Conservation (phyloP, 2,797 vertebrate species). For the Valencia hispanica region DNA sequence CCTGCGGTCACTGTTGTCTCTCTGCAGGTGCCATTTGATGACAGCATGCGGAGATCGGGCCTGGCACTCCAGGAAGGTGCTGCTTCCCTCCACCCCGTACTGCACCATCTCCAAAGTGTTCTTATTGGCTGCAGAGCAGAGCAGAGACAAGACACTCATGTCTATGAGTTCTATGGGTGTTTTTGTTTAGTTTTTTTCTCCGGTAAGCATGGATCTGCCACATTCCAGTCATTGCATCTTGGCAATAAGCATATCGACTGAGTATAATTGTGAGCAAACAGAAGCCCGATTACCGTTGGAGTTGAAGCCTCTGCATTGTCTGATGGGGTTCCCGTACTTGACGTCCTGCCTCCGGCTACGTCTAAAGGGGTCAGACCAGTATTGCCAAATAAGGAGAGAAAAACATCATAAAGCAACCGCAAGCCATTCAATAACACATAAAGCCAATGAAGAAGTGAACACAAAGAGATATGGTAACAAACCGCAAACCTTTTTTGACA, state of each 20-base stretch:
- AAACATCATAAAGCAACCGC: conserved; percentile 75
- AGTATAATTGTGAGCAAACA: conserved; percentile 19
- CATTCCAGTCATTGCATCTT: neutral
- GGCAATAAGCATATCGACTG: neutral
- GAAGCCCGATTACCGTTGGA: conserved; percentile 84
- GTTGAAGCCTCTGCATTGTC: conserved; percentile 96
- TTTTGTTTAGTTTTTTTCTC: neutral
- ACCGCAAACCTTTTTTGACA: conserved; percentile 6
- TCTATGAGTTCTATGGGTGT: conserved; percentile 25
- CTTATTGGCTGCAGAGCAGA: conserved; percentile 87
- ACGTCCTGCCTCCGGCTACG: conserved; percentile 95
- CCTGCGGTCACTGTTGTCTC: conserved; percentile 92
- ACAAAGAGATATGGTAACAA: conserved; percentile 1
- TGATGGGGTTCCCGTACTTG: conserved; percentile 94
- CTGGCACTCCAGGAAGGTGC: conserved; percentile 96
- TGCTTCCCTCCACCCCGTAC: conserved; percentile 95
- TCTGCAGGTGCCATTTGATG: conserved; percentile 95
- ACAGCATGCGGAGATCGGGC: conserved; percentile 93
- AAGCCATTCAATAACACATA: conserved; percentile 63
- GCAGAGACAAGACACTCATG: conserved; percentile 49
- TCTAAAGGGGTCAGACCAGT: conserved; percentile 84
- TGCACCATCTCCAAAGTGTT: conserved; percentile 91
- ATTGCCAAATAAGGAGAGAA: conserved; percentile 76
- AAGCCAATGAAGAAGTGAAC: conserved; percentile 9
- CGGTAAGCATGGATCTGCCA: conserved; percentile 25